These are phyloP conservation scores for Macroramphosus scolopax DNA, from an alignment of 2,797 vertebrate genomes.

Conservation along the genomic window DNA sequence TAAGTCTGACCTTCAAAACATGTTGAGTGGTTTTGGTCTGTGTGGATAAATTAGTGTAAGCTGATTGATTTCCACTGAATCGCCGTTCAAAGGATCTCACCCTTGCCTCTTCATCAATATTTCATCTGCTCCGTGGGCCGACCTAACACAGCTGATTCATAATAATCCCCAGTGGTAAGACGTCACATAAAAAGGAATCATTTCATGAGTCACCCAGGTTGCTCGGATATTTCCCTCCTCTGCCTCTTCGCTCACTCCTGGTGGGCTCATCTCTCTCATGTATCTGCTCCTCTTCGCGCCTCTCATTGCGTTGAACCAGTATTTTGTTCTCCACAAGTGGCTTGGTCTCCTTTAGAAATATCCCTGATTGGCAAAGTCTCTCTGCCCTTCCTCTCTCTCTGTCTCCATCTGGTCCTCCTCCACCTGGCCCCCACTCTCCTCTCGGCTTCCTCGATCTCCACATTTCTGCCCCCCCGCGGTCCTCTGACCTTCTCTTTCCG, in stretches of 20 bases:
- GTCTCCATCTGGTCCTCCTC: slow-evolving; percentile 65
- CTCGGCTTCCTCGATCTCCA: slow-evolving; percentile 30
- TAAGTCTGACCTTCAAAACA: too few species aligned
- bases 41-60: slow-evolving; percentile 9
- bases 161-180: slow-evolving; percentile 29
- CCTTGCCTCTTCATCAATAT: slow-evolving; percentile 44
- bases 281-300: slow-evolving; percentile 47
- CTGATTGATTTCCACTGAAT: slow-evolving; percentile 17
- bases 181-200: slow-evolving; percentile 42
- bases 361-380: slow-evolving; percentile 49
- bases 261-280: slow-evolving; percentile 61
- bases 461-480: slow-evolving; percentile 36
- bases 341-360: slow-evolving; percentile 44
- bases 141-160: slow-evolving; percentile 50
- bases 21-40: not conserved
- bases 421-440: slow-evolving; percentile 44
- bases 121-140: slow-evolving; percentile 40
- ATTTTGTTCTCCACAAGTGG: slow-evolving; percentile 62
- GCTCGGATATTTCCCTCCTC: slow-evolving; percentile 47
- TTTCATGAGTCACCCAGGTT: slow-evolving; percentile 64
- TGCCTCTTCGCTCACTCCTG: slow-evolving; percentile 59
- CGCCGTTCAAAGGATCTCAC: slow-evolving; percentile 21
- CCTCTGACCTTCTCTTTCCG: slow-evolving; percentile 55
- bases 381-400: slow-evolving; percentile 36
- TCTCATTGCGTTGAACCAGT: too few species aligned